Conservation (phyloP, 2,113 vertebrate genomes). For the Mirza zaza region DNA sequence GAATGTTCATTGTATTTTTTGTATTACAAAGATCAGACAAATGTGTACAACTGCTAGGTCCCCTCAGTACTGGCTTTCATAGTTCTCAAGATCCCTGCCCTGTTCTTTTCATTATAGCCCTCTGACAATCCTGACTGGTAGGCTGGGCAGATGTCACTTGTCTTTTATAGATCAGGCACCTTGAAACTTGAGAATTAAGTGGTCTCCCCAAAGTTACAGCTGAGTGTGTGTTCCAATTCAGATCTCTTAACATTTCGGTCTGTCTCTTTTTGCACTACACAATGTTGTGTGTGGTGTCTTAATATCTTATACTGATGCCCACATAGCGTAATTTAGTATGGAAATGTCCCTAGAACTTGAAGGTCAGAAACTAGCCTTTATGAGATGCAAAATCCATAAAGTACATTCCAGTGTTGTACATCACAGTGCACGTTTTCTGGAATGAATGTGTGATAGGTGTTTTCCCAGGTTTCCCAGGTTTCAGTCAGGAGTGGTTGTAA, state of each 20-base stretch:
- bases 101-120: not conserved
- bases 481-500: not conserved
- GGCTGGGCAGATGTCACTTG: not conserved
- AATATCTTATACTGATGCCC: not conserved
- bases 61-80: not conserved
- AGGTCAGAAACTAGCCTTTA: not conserved
- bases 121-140: not conserved
- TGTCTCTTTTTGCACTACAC: not conserved
- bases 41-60: not conserved
- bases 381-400: not conserved
- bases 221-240: not conserved
- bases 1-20: not conserved
- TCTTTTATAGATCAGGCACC: not conserved
- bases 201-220: not conserved
- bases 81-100: not conserved
- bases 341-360: not conserved
- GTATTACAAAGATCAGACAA: not conserved
- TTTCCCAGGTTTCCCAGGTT: not conserved
- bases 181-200: not conserved
- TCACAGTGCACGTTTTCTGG: not conserved
- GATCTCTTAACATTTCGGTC: not conserved
- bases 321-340: not conserved
- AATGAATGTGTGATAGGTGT: not conserved
- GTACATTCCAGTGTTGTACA: not conserved
- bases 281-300: not conserved